These are phyloP conservation scores for Bucorvus abyssinicus DNA, from an alignment of 2,797 vertebrate species.

Conservation along the genomic window DNA sequence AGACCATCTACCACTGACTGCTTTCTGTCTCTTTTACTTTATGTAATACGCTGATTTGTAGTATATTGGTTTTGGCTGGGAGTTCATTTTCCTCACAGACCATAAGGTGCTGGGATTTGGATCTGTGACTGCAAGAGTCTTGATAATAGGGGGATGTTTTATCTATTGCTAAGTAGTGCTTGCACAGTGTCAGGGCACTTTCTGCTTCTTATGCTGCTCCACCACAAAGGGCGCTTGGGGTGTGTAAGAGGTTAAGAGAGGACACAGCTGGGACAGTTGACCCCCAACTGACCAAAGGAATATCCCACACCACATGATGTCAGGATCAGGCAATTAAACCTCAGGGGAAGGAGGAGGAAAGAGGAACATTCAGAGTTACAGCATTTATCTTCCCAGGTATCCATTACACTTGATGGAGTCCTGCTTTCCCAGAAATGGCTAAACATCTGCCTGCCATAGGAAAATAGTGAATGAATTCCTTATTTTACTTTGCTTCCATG, in stretches of 20 bases:
- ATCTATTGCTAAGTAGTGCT: background rate
- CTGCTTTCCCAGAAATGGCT: background rate
- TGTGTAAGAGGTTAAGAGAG: background rate
- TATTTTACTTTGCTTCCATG: background rate
- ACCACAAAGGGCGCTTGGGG: rapidly evolving
- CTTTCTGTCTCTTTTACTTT: background rate
- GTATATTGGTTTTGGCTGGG: background rate
- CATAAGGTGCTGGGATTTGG: background rate
- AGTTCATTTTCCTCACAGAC: background rate
- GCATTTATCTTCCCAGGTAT: background rate
- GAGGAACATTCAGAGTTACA: background rate
- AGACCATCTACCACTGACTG: background rate
- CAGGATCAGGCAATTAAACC: background rate
- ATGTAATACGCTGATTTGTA: background rate
- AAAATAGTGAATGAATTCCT: background rate
- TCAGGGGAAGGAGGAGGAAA: background rate
- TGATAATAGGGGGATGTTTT: background rate
- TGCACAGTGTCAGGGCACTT: background rate
- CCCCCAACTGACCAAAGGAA: background rate
- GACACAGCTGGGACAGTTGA: background rate
- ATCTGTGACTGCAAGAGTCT: background rate
- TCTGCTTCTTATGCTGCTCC: background rate
- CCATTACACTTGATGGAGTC: background rate
- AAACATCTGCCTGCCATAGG: background rate
- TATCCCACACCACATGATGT: rapidly evolving